phyloP scores from a whole-genome alignment of 2,113 vertebrate genomes.

The pig (Sus scrofa) region DNA sequence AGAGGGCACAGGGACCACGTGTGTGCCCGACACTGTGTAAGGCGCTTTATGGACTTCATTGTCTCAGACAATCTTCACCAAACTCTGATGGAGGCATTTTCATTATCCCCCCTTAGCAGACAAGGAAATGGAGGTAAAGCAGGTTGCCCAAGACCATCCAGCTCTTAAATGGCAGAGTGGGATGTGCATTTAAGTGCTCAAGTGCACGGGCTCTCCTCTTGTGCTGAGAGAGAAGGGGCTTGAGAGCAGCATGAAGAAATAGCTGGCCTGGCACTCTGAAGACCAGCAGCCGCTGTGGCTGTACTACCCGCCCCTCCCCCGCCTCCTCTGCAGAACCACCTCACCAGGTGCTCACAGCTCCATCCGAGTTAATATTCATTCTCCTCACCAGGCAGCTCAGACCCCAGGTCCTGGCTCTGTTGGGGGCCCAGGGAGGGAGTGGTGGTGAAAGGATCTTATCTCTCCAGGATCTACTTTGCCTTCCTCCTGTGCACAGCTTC shows the following conservation, averaged over 20 bases:
- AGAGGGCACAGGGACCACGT: too few species aligned
- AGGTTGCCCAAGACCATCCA: not conserved
- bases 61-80: not conserved
- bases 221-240: not conserved
- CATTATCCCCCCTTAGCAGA: not conserved
- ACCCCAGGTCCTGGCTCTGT: constrained; percentile 93
- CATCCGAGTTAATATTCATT: constrained; percentile 90
- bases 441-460: not conserved
- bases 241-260: not conserved
- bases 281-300: not conserved
- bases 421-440: constrained; percentile 92
- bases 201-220: not conserved
- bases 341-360: not conserved
- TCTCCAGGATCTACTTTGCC: not conserved
- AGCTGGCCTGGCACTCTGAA: not conserved
- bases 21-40: not conserved
- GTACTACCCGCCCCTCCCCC: not conserved
- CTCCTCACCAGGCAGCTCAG: constrained; percentile 93
- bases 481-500: not conserved
- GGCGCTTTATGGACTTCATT: not conserved
- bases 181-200: not conserved
- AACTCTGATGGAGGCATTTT: not conserved
- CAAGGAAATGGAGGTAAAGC: constrained; percentile 7
- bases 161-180: not conserved
- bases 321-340: not conserved